Percentiles rank a stretch among this genome's conserved stretches.
These are phyloP conservation scores for Acronicta aceris DNA, from an alignment of 2,888 invertebrate species.

Conservation along the genomic window DNA sequence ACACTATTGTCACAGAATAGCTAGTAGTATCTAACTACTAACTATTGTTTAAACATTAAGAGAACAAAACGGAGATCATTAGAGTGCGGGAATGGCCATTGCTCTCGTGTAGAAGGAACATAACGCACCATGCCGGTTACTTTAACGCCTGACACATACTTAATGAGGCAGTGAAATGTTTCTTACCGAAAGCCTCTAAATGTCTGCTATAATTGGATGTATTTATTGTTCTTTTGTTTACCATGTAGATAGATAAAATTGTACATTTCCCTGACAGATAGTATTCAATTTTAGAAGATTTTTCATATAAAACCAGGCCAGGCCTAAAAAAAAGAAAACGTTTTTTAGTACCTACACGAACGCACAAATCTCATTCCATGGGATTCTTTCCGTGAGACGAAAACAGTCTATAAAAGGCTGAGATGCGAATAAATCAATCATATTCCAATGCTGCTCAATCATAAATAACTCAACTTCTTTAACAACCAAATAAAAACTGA, in stretches of 20 bases:
- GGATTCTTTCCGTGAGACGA: too few relatives aligned
- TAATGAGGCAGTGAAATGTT: constrained; percentile 76
- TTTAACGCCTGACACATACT: constrained; percentile 74
- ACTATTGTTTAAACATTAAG: constrained; percentile 73
- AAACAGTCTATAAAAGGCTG: too few relatives aligned
- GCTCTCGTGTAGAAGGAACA: constrained; percentile 66
- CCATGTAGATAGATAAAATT: too few relatives aligned
- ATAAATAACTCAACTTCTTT: constrained; percentile 7
- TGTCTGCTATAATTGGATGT: constrained; percentile 55
- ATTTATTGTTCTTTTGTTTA: constrained; percentile 6
- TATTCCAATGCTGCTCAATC: too few relatives aligned
- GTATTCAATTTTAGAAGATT: too few relatives aligned
- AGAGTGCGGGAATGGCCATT: constrained; percentile 69
- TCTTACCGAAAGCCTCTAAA: constrained; percentile 60
- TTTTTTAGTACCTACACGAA: too few relatives aligned
- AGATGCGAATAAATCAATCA: too few relatives aligned
- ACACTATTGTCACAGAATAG: neutral
- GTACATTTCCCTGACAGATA: too few relatives aligned
- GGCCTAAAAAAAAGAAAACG: too few relatives aligned
- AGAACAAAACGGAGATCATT: constrained; percentile 66
- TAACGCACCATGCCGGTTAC: constrained; percentile 72
- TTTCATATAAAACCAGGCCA: too few relatives aligned
- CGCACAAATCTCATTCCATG: too few relatives aligned
- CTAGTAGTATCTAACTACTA: too few relatives aligned
- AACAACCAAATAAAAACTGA: constrained; percentile 43